These are phyloP conservation scores for Chrysolina haemoptera DNA, from an alignment of 2,888 invertebrate genomes.

Conservation along the genomic window DNA sequence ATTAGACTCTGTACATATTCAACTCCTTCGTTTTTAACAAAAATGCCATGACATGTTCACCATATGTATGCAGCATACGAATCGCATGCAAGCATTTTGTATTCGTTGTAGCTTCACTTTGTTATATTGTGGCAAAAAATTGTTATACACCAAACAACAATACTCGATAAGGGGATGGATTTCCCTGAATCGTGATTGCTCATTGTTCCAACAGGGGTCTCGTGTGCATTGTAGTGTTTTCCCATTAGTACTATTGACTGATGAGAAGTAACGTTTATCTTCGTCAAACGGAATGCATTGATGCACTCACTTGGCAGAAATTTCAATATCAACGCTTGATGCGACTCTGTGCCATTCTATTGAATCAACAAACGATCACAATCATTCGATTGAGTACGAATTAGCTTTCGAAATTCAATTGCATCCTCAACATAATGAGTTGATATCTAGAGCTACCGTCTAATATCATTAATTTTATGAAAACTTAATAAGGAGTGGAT, in stretches of 20 bases:
- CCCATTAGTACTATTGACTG: constrained; percentile 20
- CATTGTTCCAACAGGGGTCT: neutral
- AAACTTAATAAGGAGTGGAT: neutral
- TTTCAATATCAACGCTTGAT: constrained; percentile 23
- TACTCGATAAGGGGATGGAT: too few relatives aligned
- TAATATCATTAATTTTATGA: neutral
- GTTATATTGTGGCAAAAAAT: too few relatives aligned
- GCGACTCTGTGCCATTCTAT: constrained; percentile 17
- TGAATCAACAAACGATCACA: constrained; percentile 24
- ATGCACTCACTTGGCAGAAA: constrained; percentile 26
- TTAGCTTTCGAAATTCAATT: constrained; percentile 20
- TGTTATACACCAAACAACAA: too few relatives aligned
- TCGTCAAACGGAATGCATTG: constrained; percentile 23
- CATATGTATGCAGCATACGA: too few relatives aligned
- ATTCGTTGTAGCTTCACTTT: too few relatives aligned
- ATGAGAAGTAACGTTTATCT: constrained; percentile 28
- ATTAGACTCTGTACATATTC: too few relatives aligned
- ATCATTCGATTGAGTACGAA: constrained; percentile 20
- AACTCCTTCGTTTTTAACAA: too few relatives aligned
- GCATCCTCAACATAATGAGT: neutral
- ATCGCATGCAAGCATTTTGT: too few relatives aligned
- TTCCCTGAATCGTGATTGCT: neutral
- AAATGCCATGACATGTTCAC: too few relatives aligned
- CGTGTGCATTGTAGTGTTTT: constrained; percentile 8
- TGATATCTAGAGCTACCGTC: constrained; percentile 3